Percentiles rank a stretch among this genome's conserved stretches.
Evolutionary conservation across 2,797 vertebrate species (phyloP).

Genomic region (Strix occidentalis): DNA sequence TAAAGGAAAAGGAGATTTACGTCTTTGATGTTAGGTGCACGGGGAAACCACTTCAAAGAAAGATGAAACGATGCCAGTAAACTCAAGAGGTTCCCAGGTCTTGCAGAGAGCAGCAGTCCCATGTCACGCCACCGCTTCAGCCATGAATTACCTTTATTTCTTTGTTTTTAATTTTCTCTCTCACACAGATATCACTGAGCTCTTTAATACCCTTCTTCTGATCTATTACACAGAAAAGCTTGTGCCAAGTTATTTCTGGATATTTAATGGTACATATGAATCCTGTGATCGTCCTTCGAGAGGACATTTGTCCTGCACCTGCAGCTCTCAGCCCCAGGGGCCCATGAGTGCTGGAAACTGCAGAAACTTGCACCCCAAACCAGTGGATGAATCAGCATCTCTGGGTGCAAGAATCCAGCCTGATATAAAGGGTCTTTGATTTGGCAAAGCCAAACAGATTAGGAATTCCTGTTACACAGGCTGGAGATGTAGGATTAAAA

Average conservation of each 20-base stretch:
- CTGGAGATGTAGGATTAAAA: background rate
- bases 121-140: background rate
- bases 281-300: background rate
- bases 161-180: background rate
- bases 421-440: accelerated
- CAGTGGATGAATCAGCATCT: accelerated
- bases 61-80: background rate
- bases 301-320: accelerated
- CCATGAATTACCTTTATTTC: background rate
- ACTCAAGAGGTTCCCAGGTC: background rate
- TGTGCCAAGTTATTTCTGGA: background rate
- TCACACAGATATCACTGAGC: background rate
- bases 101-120: background rate
- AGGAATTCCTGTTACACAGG: background rate
- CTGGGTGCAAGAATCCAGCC: background rate
- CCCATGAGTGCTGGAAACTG: accelerated
- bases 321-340: background rate
- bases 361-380: background rate
- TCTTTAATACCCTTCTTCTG: background rate
- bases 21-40: background rate
- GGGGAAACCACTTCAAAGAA: background rate
- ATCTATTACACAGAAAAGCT: background rate
- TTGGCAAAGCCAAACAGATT: background rate
- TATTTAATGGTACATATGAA: background rate
- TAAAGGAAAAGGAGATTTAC: background rate